Evolutionary conservation across 2,888 invertebrate genomes (phyloP), one percentile per base, ranked within the genome.

Genomic region (Agrotis segetum): DNA sequence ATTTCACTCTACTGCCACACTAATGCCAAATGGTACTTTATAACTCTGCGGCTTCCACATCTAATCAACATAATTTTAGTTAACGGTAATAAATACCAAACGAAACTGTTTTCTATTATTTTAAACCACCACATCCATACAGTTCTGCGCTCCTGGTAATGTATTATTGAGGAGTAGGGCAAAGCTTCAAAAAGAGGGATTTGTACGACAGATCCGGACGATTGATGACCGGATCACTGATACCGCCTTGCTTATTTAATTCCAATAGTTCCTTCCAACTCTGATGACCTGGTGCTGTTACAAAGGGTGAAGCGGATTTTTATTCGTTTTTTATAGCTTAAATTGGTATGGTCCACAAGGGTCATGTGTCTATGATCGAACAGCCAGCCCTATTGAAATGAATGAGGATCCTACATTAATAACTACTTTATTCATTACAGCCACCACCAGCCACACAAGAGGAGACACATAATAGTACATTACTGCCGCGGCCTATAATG

Each of bases 151-250:
- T 79, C 63, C n/a, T 71, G 11, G 63, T 71, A 53, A 9, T 9
- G 24, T 24, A 64, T 74, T 74, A 83, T 85, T 82, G 82, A 85
- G 74, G 79, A 77, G 85, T 81, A 82, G 87, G 85, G 87, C 85
- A 86, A 87, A 86, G 73, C 84, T 75, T 77, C 65, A 65, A 64
- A 83, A 85, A 87, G 87, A 91, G 91, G 92, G 92, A 87, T 88
- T 93, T 92, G 92, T 91, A 82, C 61, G 65, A 74, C 62, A 80
- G 79, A 85, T 84, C 84, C 67, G 72, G 80, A 88, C 89, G 92
- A 93, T 92, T 92, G 93, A 93, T 94, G 91, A 87, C 88, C 83
- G 93, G 92, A 92, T 94, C 92, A 92, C 89, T 85, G 92, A 91
- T 92, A 92, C 89, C 91, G 89, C 90, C 88, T 92, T 91, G 92